These are phyloP conservation scores for Poecilobothrus nobilitatus DNA, from an alignment of 2,888 invertebrate genomes.

Conservation along the genomic window DNA sequence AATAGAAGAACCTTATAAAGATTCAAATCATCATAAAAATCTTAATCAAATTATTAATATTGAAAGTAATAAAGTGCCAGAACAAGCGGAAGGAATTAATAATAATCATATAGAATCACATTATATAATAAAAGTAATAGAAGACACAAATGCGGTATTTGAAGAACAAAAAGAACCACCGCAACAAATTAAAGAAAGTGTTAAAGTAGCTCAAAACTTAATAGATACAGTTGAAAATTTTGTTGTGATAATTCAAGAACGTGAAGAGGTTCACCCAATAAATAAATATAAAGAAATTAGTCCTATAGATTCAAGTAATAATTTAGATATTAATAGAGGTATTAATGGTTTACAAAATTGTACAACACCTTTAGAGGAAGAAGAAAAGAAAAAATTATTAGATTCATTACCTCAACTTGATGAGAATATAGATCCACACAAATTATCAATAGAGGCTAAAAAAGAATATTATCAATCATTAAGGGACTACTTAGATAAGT, in stretches of 20 bases:
- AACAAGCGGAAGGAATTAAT: background rate
- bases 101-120: too few species aligned
- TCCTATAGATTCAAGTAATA: constrained; percentile 9
- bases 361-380: constrained; percentile 35
- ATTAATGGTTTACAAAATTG: constrained; percentile 34
- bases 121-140: too few species aligned
- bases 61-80: background rate
- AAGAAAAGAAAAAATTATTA: constrained; percentile 36
- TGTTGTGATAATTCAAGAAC: background rate
- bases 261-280: background rate
- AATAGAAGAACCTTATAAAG: constrained; percentile 27
- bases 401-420: constrained; percentile 38
- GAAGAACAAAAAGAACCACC: too few species aligned
- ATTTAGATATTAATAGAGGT: constrained; percentile 14
- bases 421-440: constrained; percentile 32
- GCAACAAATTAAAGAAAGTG: background rate
- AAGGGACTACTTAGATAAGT: constrained; percentile 37
- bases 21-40: background rate
- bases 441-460: constrained; percentile 37
- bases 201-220: background rate
- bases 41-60: background rate
- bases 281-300: constrained; percentile 11
- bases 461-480: constrained; percentile 40
- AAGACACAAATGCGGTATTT: too few species aligned
- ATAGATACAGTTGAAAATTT: background rate